A percentile compares a stretch with the other conserved stretches of the same genome.
These are phyloP conservation scores for Cheilosia urbana DNA, from an alignment of 2,888 invertebrate species.

Conservation along the genomic window DNA sequence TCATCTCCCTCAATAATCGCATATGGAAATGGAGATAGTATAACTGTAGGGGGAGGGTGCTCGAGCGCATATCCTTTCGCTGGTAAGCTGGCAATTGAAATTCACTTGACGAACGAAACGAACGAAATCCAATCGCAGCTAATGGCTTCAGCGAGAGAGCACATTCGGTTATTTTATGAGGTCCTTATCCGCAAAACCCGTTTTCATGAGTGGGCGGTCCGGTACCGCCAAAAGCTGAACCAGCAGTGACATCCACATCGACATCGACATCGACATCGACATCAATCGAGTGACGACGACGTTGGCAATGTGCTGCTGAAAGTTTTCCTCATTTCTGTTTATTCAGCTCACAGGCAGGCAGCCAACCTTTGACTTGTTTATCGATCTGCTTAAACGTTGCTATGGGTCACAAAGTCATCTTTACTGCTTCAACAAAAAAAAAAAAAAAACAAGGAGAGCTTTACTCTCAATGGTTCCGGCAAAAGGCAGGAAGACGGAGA, in stretches of 20 bases:
- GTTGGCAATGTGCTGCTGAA: slow-evolving; percentile 22
- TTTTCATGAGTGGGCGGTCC: slow-evolving; percentile 20
- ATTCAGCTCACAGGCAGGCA: slow-evolving; percentile 17
- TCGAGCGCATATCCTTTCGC: slow-evolving; percentile 11
- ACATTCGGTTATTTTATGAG: slow-evolving; percentile 52
- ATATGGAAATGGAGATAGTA: slow-evolving; percentile 28
- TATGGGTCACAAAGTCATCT: slow-evolving; percentile 66
- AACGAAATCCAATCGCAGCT: slow-evolving; percentile 62
- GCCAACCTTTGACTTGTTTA: slow-evolving; percentile 56
- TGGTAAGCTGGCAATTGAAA: slow-evolving; percentile 62
- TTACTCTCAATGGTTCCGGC: slow-evolving; percentile 13
- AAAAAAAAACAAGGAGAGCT: not conserved
- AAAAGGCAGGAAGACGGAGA: slow-evolving; percentile 45
- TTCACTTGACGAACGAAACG: slow-evolving; percentile 67
- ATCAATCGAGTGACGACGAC: not conserved
- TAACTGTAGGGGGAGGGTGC: not conserved
- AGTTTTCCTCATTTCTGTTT: slow-evolving; percentile 41
- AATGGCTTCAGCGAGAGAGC: slow-evolving; percentile 52
- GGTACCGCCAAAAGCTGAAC: not conserved
- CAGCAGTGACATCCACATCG: not conserved
- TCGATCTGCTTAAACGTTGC: slow-evolving; percentile 64
- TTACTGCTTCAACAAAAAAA: slow-evolving; percentile 17
- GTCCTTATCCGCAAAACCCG: slow-evolving; percentile 42
- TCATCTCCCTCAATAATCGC: slow-evolving; percentile 36
- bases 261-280: not conserved